A percentile compares a stretch with the other conserved stretches of the same genome.
Evolutionary conservation across 2,888 invertebrate species (phyloP).

Genomic region (Lasioglossum marginatum): DNA sequence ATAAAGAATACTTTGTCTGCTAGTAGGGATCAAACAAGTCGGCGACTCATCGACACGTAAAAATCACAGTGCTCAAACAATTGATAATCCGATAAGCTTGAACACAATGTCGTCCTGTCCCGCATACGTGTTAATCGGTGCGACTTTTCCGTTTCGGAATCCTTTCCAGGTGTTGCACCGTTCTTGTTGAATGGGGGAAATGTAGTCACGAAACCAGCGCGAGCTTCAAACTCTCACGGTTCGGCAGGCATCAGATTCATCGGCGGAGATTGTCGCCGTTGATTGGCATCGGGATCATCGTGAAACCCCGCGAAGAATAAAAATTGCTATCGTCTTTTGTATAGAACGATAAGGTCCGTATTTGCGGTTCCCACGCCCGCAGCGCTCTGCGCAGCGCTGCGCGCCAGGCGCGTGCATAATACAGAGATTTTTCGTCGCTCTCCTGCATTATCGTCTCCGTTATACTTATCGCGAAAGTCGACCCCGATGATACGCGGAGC

Average conservation of each 20-base stretch:
- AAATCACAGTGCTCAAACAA: constrained; percentile 44
- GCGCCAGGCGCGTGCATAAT: constrained; percentile 47
- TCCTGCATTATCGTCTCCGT: constrained; percentile 62
- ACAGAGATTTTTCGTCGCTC: constrained; percentile 64
- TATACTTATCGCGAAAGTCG: constrained; percentile 68
- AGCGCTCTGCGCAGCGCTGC: not conserved
- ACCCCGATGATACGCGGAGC: constrained; percentile 55
- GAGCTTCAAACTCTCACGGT: constrained; percentile 48
- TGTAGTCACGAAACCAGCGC: constrained; percentile 37
- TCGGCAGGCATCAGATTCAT: constrained; percentile 27
- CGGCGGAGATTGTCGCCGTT: constrained; percentile 37
- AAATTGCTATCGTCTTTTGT: constrained; percentile 63
- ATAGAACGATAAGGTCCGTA: constrained; percentile 60
- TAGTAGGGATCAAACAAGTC: not conserved
- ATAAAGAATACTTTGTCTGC: not conserved
- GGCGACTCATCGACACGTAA: constrained; percentile 17
- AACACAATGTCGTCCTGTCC: constrained; percentile 46
- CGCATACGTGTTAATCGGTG: constrained; percentile 52
- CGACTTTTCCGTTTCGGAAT: constrained; percentile 48
- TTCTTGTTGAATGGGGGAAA: not conserved
- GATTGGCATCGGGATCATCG: constrained; percentile 46
- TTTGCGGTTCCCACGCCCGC: constrained; percentile 72
- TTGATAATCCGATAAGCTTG: constrained; percentile 35
- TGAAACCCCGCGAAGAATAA: constrained; percentile 44
- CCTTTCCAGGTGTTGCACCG: constrained; percentile 35